Percentiles rank a stretch among this genome's conserved stretches.
Evolutionary conservation across 1,140 invertebrate genomes (phyloP).

Genomic region (Varroa destructor): DNA sequence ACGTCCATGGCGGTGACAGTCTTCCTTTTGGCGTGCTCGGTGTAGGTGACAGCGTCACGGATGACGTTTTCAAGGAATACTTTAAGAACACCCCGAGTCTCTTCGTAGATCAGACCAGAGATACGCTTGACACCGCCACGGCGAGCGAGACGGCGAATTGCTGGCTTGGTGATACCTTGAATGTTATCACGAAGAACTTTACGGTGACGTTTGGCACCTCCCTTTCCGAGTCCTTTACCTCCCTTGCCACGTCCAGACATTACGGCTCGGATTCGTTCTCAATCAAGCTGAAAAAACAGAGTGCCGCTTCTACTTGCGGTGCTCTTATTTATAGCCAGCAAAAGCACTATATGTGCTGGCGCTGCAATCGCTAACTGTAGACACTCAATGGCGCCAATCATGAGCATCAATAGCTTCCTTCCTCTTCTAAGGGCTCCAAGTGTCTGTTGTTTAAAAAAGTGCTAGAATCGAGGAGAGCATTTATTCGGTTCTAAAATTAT

Average conservation of each 20-base stretch:
- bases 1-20: slow-evolving; percentile 74
- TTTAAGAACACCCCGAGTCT: slow-evolving; percentile 53
- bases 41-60: slow-evolving; percentile 66
- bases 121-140: slow-evolving; percentile 59
- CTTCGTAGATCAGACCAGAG: slow-evolving; percentile 56
- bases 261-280: no score
- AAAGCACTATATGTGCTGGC: no score
- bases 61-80: slow-evolving; percentile 69
- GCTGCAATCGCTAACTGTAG: no score
- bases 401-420: no score
- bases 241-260: slow-evolving; percentile 55
- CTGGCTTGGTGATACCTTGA: slow-evolving; percentile 54
- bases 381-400: no score
- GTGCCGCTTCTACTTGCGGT: no score
- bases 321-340: no score
- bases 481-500: no score
- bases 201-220: slow-evolving; percentile 55
- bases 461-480: no score
- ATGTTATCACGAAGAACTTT: slow-evolving; percentile 53
- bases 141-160: slow-evolving; percentile 50
- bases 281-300: no score
- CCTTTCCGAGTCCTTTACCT: slow-evolving; percentile 54
- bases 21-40: slow-evolving; percentile 65
- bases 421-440: no score
- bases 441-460: no score